Conservation (phyloP, 1,140 invertebrate species). For the Aplysia californica region DNA sequence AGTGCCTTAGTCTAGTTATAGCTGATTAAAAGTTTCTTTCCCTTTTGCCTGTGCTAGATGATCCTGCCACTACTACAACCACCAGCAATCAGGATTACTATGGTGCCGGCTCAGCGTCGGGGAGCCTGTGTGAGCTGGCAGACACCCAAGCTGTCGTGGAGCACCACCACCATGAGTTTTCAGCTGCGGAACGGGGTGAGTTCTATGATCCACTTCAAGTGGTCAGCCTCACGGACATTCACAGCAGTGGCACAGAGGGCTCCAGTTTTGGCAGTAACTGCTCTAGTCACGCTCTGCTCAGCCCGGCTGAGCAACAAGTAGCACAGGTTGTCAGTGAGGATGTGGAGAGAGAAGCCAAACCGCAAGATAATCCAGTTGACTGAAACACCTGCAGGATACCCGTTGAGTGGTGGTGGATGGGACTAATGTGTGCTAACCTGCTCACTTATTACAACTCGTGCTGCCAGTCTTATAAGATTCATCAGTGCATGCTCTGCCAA, state of each 20-base stretch:
- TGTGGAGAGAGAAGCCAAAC: background rate
- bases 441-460: too few species aligned
- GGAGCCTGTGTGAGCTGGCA: constrained; percentile 23
- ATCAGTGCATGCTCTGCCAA: too few species aligned
- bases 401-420: background rate
- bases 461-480: too few species aligned
- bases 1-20: too few species aligned
- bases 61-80: background rate
- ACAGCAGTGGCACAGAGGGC: constrained; percentile 49
- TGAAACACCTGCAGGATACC: too few species aligned
- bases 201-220: background rate
- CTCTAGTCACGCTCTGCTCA: constrained; percentile 48
- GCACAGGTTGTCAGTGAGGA: constrained; percentile 19
- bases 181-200: background rate
- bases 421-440: background rate
- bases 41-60: constrained; percentile 16
- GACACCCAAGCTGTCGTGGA: constrained; percentile 19
- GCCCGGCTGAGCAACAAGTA: constrained; percentile 21
- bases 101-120: constrained; percentile 4
- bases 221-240: constrained; percentile 30
- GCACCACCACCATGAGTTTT: background rate
- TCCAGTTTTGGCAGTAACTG: constrained; percentile 55
- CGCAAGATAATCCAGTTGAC: background rate
- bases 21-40: too few species aligned
- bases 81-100: constrained; percentile 19